These are phyloP conservation scores for Steatocranus sp. DNA, from an alignment of 2,797 vertebrate genomes.

Conservation along the genomic window DNA sequence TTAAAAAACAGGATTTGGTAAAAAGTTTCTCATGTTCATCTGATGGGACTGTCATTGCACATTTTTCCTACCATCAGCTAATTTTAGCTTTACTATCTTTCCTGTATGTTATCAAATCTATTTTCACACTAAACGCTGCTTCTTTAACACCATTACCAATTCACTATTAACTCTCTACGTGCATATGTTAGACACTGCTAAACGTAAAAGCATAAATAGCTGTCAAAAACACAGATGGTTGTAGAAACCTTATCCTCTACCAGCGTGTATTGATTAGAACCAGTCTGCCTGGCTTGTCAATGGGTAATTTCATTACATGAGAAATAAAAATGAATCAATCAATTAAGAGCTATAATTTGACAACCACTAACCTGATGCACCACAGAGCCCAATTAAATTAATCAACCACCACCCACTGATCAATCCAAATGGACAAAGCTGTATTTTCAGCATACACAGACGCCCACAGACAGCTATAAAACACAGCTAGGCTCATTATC, in stretches of 20 bases:
- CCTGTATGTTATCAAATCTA: background rate
- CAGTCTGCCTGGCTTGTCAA: conserved; percentile 50
- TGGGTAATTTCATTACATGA: conserved; percentile 63
- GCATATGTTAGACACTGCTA: background rate
- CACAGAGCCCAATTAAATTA: conserved; percentile 48
- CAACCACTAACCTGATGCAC: conserved; percentile 53
- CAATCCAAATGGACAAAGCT: conserved; percentile 23
- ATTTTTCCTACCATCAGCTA: background rate
- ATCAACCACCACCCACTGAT: conserved; percentile 46
- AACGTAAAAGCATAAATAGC: background rate
- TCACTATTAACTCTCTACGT: background rate
- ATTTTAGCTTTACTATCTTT: background rate
- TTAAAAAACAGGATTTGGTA: background rate
- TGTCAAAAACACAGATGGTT: background rate
- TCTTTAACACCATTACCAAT: background rate
- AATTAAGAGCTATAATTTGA: conserved; percentile 65
- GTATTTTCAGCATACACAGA: background rate
- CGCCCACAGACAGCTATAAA: background rate
- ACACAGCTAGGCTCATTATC: background rate
- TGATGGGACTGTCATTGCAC: background rate
- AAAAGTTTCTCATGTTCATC: background rate
- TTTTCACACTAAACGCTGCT: background rate
- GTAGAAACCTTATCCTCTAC: conserved; percentile 34
- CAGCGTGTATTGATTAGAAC: conserved; percentile 57
- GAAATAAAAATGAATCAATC: conserved; percentile 69